A percentile compares a stretch with the other conserved stretches of the same genome.
Evolutionary conservation across 2,888 invertebrate species (phyloP).

Genomic region (Julus scanicus): DNA sequence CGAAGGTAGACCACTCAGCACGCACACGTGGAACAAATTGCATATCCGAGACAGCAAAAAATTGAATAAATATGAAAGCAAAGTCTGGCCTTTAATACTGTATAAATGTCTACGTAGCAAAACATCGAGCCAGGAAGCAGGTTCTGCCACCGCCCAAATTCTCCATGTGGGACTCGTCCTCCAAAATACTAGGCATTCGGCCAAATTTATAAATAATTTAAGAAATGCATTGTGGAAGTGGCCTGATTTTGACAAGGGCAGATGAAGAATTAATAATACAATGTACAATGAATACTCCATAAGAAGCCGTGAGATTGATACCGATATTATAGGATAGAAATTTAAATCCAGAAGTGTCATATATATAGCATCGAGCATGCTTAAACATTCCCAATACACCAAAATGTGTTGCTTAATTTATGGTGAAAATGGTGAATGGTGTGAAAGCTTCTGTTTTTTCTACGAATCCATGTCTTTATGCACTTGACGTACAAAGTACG

Average conservation of each 20-base stretch:
- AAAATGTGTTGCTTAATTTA: not conserved
- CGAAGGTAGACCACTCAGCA: not conserved
- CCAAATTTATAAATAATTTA: slow-evolving; percentile 29
- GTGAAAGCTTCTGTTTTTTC: too few relatives aligned
- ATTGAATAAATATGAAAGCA: slow-evolving; percentile 21
- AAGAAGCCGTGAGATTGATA: too few relatives aligned
- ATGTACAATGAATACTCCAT: not conserved
- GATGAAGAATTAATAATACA: not conserved
- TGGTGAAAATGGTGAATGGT: not conserved
- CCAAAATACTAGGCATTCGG: not conserved
- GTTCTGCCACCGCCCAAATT: slow-evolving; percentile 20
- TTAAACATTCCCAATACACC: not conserved
- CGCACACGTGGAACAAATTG: not conserved
- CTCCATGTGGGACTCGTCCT: not conserved
- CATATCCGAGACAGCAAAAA: not conserved
- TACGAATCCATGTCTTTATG: too few relatives aligned
- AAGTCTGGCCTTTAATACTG: not conserved
- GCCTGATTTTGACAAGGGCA: slow-evolving; percentile 35
- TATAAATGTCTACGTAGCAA: too few relatives aligned
- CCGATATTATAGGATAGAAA: too few relatives aligned
- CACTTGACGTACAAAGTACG: not conserved
- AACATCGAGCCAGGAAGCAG: not conserved
- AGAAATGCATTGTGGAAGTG: slow-evolving; percentile 35
- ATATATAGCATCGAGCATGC: too few relatives aligned
- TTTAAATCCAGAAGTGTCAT: too few relatives aligned